A percentile compares a stretch with the other conserved stretches of the same genome.
Evolutionary conservation across 2,797 vertebrate species (phyloP).

Genomic region (Mormyrus proboscirostris): DNA sequence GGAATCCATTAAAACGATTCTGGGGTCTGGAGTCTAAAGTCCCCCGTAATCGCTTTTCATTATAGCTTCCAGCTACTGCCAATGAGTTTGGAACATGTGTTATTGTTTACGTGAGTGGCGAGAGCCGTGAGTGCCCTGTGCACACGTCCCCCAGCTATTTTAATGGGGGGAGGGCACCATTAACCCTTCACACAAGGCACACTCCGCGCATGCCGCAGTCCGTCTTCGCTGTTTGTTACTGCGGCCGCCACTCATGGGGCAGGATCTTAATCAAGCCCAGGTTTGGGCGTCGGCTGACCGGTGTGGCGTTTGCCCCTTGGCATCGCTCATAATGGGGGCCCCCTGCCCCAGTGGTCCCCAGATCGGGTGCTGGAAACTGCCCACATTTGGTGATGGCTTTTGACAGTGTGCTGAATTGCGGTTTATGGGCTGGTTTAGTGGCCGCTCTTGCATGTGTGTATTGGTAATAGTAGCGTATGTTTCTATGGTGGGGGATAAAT

Average conservation of each 20-base stretch:
- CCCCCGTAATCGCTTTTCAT: constrained; percentile 69
- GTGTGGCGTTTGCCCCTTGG: constrained; percentile 1
- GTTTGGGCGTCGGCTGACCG: background rate
- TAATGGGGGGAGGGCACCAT: constrained; percentile 60
- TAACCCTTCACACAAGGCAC: constrained; percentile 48
- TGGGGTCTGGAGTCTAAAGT: constrained; percentile 61
- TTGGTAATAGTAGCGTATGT: background rate
- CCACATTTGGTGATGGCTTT: constrained; percentile 36
- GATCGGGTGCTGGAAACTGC: constrained; percentile 27
- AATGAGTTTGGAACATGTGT: constrained; percentile 67
- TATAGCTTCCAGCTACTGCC: constrained; percentile 65
- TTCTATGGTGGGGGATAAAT: constrained; percentile 46
- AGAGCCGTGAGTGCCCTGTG: constrained; percentile 62
- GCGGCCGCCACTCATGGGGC: background rate
- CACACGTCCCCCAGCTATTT: constrained; percentile 58
- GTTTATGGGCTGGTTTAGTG: constrained; percentile 37
- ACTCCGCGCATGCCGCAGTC: background rate
- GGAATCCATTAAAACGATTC: constrained; percentile 78
- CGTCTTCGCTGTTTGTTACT: background rate
- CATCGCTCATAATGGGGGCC: constrained; percentile 12
- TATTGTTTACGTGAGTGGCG: constrained; percentile 64
- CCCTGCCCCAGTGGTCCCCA: background rate
- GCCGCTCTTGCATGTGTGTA: constrained; percentile 15
- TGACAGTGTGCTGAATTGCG: constrained; percentile 43
- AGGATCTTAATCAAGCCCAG: background rate